These are phyloP conservation scores for Holothuria leucospilota DNA, from an alignment of 53 echinoderm and acorn worm genomes.

Conservation along the genomic window DNA sequence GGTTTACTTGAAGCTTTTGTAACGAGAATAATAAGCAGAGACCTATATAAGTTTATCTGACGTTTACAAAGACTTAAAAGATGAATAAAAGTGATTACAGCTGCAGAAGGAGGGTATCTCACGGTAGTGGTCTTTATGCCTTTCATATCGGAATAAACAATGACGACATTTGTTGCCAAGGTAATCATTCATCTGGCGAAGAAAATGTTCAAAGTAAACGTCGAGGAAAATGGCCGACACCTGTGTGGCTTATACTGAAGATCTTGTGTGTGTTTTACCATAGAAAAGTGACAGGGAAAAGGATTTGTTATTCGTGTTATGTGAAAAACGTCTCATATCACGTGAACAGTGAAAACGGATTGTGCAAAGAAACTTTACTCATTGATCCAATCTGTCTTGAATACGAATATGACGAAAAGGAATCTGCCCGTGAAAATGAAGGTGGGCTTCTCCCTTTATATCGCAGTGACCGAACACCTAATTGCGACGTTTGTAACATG, in stretches of 20 bases:
- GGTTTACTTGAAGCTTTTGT: too few species aligned
- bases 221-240: slow-evolving; percentile 5
- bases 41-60: too few species aligned
- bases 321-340: neutral
- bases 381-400: slow-evolving; percentile 17
- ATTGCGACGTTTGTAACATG: neutral
- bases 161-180: too few species aligned
- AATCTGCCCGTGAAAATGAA: too few species aligned
- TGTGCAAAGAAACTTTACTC: neutral
- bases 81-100: too few species aligned
- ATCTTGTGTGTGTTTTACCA: slow-evolving; percentile 14
- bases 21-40: too few species aligned
- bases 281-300: neutral
- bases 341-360: neutral
- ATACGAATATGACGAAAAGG: slow-evolving; percentile 18
- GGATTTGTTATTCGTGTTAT: slow-evolving; percentile 5
- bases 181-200: too few species aligned
- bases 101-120: too few species aligned
- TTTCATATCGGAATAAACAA: too few species aligned
- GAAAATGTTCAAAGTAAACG: too few species aligned
- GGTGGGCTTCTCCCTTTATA: neutral
- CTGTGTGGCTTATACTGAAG: neutral
- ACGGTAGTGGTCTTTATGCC: too few species aligned
- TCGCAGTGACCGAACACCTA: neutral
- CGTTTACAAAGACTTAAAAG: too few species aligned